Percentiles rank a stretch among this genome's conserved stretches.
These are phyloP conservation scores for Urocyon cinereoargenteus DNA, from an alignment of 2,797 vertebrate genomes.

Conservation along the genomic window DNA sequence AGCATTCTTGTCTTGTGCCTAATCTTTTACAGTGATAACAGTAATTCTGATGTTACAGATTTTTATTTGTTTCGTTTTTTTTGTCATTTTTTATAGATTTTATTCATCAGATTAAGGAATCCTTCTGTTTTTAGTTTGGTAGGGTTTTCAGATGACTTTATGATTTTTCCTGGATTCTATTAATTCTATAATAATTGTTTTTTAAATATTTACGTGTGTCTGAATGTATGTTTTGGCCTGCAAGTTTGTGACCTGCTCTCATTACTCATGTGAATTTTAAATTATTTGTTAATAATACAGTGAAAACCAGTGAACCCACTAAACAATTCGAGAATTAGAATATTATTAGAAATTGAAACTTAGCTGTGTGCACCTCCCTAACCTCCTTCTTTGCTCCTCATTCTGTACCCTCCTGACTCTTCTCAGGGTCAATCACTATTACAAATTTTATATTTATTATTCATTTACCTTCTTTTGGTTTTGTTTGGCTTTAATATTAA, in stretches of 20 bases:
- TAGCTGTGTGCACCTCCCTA: not conserved
- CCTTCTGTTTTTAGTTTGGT: not conserved
- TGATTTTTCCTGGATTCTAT: not conserved
- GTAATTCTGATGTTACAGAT: not conserved
- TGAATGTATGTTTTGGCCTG: not conserved
- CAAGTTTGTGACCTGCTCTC: not conserved
- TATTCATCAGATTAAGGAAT: not conserved
- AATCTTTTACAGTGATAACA: not conserved
- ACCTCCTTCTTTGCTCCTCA: not conserved
- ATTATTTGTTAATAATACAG: not conserved
- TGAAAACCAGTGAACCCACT: not conserved
- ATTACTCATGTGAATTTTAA: not conserved
- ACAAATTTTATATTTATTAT: not conserved
- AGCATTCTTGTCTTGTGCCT: not conserved
- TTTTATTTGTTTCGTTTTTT: not conserved
- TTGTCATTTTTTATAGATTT: not conserved
- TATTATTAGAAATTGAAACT: not conserved
- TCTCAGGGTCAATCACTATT: not conserved
- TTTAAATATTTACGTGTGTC: not conserved
- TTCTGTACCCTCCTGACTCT: fast-evolving
- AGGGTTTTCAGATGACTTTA: not conserved
- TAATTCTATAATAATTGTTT: not conserved
- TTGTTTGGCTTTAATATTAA: not conserved
- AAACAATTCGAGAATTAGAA: not conserved
- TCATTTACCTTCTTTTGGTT: not conserved